Evolutionary conservation across 2,797 vertebrate genomes (phyloP), one percentile per base, ranked within the genome.

Genomic region (Amphiprion clarkii): DNA sequence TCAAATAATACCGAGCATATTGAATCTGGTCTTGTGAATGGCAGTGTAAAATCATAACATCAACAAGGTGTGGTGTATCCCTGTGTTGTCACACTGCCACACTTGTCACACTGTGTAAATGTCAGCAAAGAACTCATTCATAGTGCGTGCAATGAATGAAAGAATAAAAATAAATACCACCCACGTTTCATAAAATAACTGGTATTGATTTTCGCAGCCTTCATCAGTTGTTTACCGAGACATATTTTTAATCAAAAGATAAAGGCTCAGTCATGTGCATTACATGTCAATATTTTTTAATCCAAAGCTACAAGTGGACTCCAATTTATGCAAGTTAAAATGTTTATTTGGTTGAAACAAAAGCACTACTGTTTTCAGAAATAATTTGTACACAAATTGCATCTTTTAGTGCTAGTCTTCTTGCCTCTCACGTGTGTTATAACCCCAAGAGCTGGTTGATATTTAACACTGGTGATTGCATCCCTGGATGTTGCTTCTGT

Each of bases 61-160:
- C 51, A 79, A 31, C 49, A 71, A 71, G 81, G 63, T 78, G 65
- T 59, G 31, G 51, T 54, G 29, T 79, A 64, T 78, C 36, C 11
- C 6, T 87, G 74, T 88, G 67, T 87, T 72, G 77, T 87, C 74
- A 72, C 66, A 73, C 76, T 83, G 83, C 84, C 84, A 87, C 81
- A 49, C 57, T 67, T 82, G 78, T 83, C 61, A 82, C 65, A 61
- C 46, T 86, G 83, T 91, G 71, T 84, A 78, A 86, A 77, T 85
- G 80, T 90, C 81, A 80, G 81, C 60, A 67, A 55, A 79, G 46
- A 74, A 78, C 69, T 62, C 59, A 31, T 81, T 56, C 51, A 79
- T 71, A 73, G 57, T 57, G 71, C 49, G 51, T 80, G 69, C 68
- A 68, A 67, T 49, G 46, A 84, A 78, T 79, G 60, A 69, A 85